phyloP scores from a whole-genome alignment of 2,888 invertebrate genomes.

The Calameuta filiformis region DNA sequence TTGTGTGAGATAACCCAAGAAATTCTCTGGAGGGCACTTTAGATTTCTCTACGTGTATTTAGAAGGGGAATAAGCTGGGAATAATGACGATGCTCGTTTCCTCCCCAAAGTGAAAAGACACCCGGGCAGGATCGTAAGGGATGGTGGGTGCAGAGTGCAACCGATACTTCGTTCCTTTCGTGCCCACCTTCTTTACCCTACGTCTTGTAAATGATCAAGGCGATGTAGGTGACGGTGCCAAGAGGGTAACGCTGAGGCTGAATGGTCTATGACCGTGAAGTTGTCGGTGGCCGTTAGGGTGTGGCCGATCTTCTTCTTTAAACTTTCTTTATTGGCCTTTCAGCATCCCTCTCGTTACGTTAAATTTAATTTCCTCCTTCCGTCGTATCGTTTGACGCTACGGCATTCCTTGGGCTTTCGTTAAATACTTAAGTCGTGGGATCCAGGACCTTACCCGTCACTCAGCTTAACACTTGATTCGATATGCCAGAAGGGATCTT shows the following conservation, averaged over 20 bases:
- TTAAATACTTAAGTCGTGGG: background rate
- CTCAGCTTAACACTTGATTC: background rate
- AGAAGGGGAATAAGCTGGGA: background rate
- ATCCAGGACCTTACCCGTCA: background rate
- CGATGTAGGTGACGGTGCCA: background rate
- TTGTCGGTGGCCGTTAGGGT: background rate
- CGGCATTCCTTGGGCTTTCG: background rate
- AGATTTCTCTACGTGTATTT: background rate
- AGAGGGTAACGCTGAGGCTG: background rate
- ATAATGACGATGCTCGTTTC: background rate
- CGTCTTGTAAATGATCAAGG: background rate
- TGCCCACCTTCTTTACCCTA: background rate
- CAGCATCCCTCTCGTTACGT: background rate
- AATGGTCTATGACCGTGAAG: background rate
- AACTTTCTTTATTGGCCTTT: slow-evolving; percentile 6
- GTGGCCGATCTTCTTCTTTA: background rate
- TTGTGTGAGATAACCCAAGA: background rate
- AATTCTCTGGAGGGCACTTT: background rate
- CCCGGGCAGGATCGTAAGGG: background rate
- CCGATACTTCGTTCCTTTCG: background rate
- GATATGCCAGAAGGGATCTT: background rate
- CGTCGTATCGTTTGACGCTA: background rate
- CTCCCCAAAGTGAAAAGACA: background rate
- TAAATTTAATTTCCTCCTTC: slow-evolving; percentile 3
- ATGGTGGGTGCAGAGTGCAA: background rate